phyloP scores from a whole-genome alignment of 2,797 vertebrate species.

The Rhynchonycteris naso region DNA sequence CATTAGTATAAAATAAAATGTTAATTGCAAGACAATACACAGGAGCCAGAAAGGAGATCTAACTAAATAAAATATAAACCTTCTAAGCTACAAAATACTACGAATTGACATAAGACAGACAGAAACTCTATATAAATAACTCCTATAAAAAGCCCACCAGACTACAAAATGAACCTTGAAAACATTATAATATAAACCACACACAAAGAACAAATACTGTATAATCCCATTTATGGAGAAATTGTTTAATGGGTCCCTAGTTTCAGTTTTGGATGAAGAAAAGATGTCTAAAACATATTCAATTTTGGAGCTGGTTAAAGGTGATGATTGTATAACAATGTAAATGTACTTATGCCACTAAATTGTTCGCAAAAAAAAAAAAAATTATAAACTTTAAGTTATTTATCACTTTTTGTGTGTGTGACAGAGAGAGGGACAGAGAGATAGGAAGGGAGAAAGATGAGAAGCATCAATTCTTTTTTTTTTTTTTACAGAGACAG shows the following conservation, averaged over 20 bases:
- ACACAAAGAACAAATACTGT: neutral
- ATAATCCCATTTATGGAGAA: neutral
- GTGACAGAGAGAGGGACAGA: too few relatives aligned
- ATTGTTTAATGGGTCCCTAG: neutral
- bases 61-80: constrained; percentile 14
- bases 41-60: neutral
- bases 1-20: neutral
- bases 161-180: constrained; percentile 21
- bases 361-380: neutral
- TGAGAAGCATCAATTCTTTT: too few relatives aligned
- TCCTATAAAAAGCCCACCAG: neutral
- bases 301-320: neutral
- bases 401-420: neutral
- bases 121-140: neutral
- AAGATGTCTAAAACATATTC: neutral
- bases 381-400: neutral
- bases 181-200: constrained; percentile 7
- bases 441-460: too few relatives aligned
- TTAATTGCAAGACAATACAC: neutral
- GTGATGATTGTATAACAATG: neutral
- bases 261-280: neutral
- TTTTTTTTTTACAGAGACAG: too few relatives aligned
- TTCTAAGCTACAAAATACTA: neutral
- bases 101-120: neutral
- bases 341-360: neutral